Base-by-base conservation (phyloP, 2,113 vertebrate species). In the Platysternon megacephalum region DNA sequence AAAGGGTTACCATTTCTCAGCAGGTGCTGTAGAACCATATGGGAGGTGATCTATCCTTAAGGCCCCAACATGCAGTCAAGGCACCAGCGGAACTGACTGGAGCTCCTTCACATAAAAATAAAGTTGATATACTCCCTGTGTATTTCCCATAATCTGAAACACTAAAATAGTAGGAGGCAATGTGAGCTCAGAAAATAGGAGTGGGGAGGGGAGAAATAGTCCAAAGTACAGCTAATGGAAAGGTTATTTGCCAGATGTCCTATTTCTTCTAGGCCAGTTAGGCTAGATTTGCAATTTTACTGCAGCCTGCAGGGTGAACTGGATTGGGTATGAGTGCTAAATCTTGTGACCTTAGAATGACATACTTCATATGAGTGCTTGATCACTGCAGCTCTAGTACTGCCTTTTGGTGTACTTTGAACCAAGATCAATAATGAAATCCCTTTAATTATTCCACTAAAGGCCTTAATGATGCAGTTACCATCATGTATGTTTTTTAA, bases 371-470 rank as follows among this genome's bases (percentile, higher is more conserved):
- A 5, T 91, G 85, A 96, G 58, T 87, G 84, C 87, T 80, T 94
- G 97, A 97, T 98, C 93, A 88, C 84, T 94, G 85, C 35, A 92
- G 83, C 48, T 97, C 53, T 95, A 88, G 92, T 82, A 86, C 49
- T 96, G 82, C 11, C 76, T 97, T 94, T 82, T 95, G 96, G 90
- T 91, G 61, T 86, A 96, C 97, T 96, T 95, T 89, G 97, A 95
- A 96, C 51, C 72, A 95, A 97, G 92, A 97, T 97, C 97, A 97
- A 96, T 97, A 98, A 97, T 95, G 92, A 92, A 89, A 78, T 94
- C 82, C 80, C 93, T 88, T 95, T 56, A 90, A 95, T 32, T 84
- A 80, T 93, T 98, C 96, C 84, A 85, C 96, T 95, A 89, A 93
- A 90, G 94, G 92, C 87, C 96, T 95, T 97, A 96, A 95, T 96